phyloP scores from a whole-genome alignment of 2,797 vertebrate species.

The Pangasius macronema region DNA sequence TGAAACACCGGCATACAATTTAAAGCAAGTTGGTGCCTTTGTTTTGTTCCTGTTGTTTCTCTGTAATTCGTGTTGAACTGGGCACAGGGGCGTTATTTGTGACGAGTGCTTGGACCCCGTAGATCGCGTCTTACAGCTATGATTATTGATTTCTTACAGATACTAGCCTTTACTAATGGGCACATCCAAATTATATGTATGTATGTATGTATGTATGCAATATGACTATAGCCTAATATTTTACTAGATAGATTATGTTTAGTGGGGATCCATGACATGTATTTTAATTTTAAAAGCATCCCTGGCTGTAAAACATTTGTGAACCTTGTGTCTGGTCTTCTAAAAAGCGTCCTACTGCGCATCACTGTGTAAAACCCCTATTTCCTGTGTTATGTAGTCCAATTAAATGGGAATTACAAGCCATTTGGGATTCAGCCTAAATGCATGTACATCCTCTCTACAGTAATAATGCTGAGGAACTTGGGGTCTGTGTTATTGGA shows the following conservation, averaged over 20 bases:
- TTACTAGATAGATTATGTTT: neutral
- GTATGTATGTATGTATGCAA: neutral
- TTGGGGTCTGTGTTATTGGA: neutral
- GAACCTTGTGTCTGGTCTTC: neutral
- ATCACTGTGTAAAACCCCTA: neutral
- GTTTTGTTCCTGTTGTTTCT: neutral
- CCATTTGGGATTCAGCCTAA: conserved; percentile 6
- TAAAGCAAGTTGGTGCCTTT: conserved; percentile 1
- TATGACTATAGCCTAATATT: neutral
- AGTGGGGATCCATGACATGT: neutral
- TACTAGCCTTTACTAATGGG: neutral
- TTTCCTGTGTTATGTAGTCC: neutral
- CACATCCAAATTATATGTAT: neutral
- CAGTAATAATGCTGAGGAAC: neutral
- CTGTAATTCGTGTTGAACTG: neutral
- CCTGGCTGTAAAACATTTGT: neutral
- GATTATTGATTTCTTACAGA: neutral
- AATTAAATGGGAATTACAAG: neutral
- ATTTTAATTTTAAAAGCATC: neutral
- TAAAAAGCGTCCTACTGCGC: too few relatives aligned
- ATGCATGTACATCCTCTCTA: conserved; percentile 6
- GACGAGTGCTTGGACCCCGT: neutral
- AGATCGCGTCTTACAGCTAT: neutral
- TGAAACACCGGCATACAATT: neutral
- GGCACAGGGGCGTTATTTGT: neutral